Evolutionary conservation across 2,888 invertebrate genomes (phyloP).

Genomic region (Lepetodrilus schrolli): DNA sequence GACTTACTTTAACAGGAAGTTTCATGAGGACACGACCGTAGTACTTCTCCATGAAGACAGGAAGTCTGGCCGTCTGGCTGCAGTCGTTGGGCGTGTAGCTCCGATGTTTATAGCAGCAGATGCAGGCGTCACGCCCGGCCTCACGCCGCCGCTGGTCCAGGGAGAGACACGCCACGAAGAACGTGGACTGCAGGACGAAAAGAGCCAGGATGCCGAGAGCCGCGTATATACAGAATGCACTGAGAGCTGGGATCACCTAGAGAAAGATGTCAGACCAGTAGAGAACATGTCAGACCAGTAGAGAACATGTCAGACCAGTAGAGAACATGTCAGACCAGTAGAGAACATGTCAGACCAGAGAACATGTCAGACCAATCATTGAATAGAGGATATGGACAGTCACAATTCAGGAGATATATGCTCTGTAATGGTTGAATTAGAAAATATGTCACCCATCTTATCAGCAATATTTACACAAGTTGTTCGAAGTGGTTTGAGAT

Average conservation of each 20-base stretch:
- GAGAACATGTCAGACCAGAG: no score
- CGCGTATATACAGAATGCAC: slow-evolving; percentile 88
- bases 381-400: no score
- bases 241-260: slow-evolving; percentile 85
- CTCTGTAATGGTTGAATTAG: no score
- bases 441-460: no score
- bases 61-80: slow-evolving; percentile 79
- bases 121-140: slow-evolving; percentile 52
- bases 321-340: no score
- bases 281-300: neutral
- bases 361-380: no score
- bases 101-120: slow-evolving; percentile 81
- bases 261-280: slow-evolving; percentile 29
- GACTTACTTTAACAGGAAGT: slow-evolving; percentile 81
- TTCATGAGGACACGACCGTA: slow-evolving; percentile 83
- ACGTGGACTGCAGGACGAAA: slow-evolving; percentile 82
- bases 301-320: neutral
- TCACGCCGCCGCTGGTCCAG: slow-evolving; percentile 79
- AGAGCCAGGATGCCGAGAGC: slow-evolving; percentile 85
- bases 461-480: no score
- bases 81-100: slow-evolving; percentile 78
- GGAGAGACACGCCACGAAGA: slow-evolving; percentile 86
- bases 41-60: slow-evolving; percentile 79
- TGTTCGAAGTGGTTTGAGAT: no score
- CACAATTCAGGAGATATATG: no score